A percentile compares a stretch with the other conserved stretches of the same genome.
Evolutionary conservation across 2,888 invertebrate genomes (phyloP).

Genomic region (Agrotis exclamationis): DNA sequence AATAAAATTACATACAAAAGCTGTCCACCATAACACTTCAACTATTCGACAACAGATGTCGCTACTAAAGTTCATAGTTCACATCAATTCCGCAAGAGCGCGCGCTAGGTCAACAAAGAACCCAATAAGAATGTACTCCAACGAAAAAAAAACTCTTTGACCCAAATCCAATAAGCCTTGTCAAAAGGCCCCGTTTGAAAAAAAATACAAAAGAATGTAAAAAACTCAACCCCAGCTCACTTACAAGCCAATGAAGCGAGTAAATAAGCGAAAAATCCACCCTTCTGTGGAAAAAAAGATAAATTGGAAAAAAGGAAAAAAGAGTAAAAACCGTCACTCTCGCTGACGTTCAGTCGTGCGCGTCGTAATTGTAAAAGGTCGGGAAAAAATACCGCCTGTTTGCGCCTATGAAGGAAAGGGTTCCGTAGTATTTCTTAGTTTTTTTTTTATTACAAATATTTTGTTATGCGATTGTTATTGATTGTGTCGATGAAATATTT

Average conservation of each 20-base stretch:
- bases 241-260: slow-evolving; percentile 90
- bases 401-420: slow-evolving; percentile 63
- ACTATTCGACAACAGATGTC: slow-evolving; percentile 75
- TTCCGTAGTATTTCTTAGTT: slow-evolving; percentile 70
- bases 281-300: slow-evolving; percentile 88
- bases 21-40: no score
- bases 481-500: not conserved
- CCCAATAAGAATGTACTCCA: slow-evolving; percentile 67
- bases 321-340: slow-evolving; percentile 82
- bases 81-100: slow-evolving; percentile 54
- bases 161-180: slow-evolving; percentile 81
- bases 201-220: slow-evolving; percentile 78
- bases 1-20: no score
- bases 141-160: slow-evolving; percentile 71
- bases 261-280: slow-evolving; percentile 90
- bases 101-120: slow-evolving; percentile 55
- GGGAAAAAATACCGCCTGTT: slow-evolving; percentile 76
- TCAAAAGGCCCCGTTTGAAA: slow-evolving; percentile 68
- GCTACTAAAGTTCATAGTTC: slow-evolving; percentile 68
- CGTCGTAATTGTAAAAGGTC: slow-evolving; percentile 84
- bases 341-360: slow-evolving; percentile 84
- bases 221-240: slow-evolving; percentile 85
- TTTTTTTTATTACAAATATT: slow-evolving; percentile 10
- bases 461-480: slow-evolving; percentile 18
- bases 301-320: slow-evolving; percentile 82